Evolutionary conservation across 2,113 vertebrate species (phyloP), one percentile per base, ranked within the genome.

Genomic region (Podarcis raffonei): DNA sequence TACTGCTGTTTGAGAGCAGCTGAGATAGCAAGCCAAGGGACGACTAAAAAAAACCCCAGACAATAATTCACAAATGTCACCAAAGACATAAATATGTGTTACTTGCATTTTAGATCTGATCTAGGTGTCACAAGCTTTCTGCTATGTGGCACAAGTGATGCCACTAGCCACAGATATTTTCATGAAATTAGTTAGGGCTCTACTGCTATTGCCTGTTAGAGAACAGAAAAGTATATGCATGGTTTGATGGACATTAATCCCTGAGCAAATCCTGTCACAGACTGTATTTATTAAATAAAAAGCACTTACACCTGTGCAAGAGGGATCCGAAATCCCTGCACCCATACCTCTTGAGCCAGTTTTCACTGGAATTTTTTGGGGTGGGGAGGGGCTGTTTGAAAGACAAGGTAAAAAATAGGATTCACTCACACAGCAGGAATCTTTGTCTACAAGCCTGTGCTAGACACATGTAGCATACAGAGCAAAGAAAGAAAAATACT

Each of bases 71-170:
- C 75, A 53, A 12, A 8, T 30, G 20, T 35, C 72, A 18, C 68
- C 42, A 23, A 20, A 23, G 20, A n/a, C 82, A 86, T 5, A 22
- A 37, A 87, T 12, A 91, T 84, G 48, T 83, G 82, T 85, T 32
- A 85, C 75, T 84, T 81, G 68, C 71, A 88, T 89, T 86, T 89
- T 11, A 25, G 88, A 71, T 68, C 89, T 78, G 82, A 85, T 0
- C 62, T 84, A 88, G 85, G 39, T 20, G 16, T 93, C 88, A 85
- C 23, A 83, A 16, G 59, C 59, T 85, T 42, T 0, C 1, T 79
- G 78, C 39, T 78, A 94, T 92, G 72, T 74, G 89, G 15, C 32
- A 77, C 4, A 87, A 68, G 53, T 87, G 74, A 93, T 83, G 87
- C 23, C 81, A 91, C 69, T 69, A 93, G 65, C 76, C 69, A 81